Percentiles rank a stretch among this genome's conserved stretches.
Conservation (phyloP, 2,113 vertebrate genomes). For the Ancistrus triradiatus region DNA sequence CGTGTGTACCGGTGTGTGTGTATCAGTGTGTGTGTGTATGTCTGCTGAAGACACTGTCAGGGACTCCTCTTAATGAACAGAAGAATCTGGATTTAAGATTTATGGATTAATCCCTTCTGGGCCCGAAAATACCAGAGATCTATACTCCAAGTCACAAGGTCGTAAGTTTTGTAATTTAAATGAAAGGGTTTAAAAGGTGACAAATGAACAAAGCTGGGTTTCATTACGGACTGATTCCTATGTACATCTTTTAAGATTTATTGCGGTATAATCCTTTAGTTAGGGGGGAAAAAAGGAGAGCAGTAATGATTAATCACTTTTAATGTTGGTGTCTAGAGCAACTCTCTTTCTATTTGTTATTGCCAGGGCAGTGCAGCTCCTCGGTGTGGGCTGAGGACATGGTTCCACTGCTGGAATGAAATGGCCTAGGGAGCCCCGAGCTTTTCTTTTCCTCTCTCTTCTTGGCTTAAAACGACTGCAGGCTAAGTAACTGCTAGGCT, state of each 20-base stretch:
- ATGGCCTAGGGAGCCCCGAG: constrained; percentile 73
- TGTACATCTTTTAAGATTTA: constrained; percentile 98
- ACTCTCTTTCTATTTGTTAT: constrained; percentile 98
- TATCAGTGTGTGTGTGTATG: constrained; percentile 47
- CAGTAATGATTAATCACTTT: constrained; percentile 96
- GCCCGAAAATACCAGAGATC: constrained; percentile 74
- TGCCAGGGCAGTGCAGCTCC: constrained; percentile 81
- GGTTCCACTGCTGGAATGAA: constrained; percentile 78
- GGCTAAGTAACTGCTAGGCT: constrained; percentile 76
- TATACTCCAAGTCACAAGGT: constrained; percentile 77
- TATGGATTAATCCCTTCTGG: constrained; percentile 74
- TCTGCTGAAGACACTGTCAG: constrained; percentile 48
- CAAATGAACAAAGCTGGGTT: constrained; percentile 83
- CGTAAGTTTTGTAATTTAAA: constrained; percentile 81
- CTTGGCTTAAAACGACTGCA: constrained; percentile 79
- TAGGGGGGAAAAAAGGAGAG: constrained; percentile 71
- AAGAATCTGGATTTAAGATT: constrained; percentile 68
- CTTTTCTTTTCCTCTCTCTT: constrained; percentile 64
- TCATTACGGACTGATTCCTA: constrained; percentile 94
- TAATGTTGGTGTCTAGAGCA: constrained; percentile 92
- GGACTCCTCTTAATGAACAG: constrained; percentile 66
- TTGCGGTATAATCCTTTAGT: constrained; percentile 87
- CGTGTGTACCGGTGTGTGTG: background rate
- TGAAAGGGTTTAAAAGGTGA: constrained; percentile 81
- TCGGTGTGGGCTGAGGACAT: constrained; percentile 82